phyloP scores from a whole-genome alignment of 1,140 invertebrate species.

The Elymnias hypermnestra region DNA sequence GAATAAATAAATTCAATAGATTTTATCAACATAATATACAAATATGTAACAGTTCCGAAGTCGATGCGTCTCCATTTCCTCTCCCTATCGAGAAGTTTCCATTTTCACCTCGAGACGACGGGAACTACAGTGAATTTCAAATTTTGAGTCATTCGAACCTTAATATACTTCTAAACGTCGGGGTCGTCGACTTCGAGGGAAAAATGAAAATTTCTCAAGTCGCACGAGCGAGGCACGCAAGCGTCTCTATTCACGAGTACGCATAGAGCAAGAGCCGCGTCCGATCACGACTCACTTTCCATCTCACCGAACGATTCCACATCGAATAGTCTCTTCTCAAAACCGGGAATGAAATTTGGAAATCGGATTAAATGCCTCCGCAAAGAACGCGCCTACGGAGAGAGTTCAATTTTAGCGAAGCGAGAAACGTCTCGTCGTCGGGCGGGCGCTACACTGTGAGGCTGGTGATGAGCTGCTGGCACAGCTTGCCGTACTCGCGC shows the following conservation, averaged over 20 bases:
- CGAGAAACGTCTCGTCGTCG: neutral
- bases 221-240: too few relatives aligned
- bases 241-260: too few relatives aligned
- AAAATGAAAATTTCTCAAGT: too few relatives aligned
- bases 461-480: conserved; percentile 92
- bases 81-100: neutral
- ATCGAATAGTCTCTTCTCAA: neutral
- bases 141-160: too few relatives aligned
- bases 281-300: conserved; percentile 1
- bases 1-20: conserved; percentile 40
- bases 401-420: neutral
- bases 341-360: conserved; percentile 12
- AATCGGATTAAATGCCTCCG: neutral
- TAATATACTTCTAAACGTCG: too few relatives aligned
- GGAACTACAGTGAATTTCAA: too few relatives aligned
- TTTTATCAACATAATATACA: conserved; percentile 39
- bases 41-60: conserved; percentile 30
- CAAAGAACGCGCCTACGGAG: neutral
- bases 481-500: conserved; percentile 91
- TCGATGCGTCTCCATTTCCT: conserved; percentile 7
- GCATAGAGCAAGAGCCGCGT: too few relatives aligned
- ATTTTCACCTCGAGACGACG: neutral
- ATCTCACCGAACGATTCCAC: neutral
- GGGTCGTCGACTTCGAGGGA: too few relatives aligned
- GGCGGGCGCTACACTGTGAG: conserved; percentile 77